These are phyloP conservation scores for Lepidurus packardi DNA, from an alignment of 1,140 invertebrate species.

Conservation along the genomic window DNA sequence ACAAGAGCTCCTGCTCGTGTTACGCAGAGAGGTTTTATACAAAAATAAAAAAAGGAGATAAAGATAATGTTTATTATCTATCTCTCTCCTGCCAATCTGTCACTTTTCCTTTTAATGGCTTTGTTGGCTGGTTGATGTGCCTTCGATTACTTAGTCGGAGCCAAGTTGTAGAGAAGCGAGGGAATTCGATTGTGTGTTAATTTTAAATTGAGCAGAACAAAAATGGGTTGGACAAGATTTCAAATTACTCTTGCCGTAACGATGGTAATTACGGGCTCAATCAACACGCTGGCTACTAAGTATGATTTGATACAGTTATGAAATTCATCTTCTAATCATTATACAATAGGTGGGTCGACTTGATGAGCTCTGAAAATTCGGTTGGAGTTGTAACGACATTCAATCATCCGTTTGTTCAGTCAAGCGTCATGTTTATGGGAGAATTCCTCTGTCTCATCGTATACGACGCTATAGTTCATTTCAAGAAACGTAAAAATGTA, in stretches of 20 bases:
- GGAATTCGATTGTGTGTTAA: not conserved
- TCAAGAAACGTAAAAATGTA: conserved; percentile 44
- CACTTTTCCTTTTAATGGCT: not conserved
- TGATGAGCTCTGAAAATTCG: conserved; percentile 55
- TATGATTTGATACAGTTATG: conserved; percentile 45
- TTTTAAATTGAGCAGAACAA: conserved; percentile 34
- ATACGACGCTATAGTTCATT: conserved; percentile 58
- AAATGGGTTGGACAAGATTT: conserved; percentile 62
- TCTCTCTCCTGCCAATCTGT: not conserved
- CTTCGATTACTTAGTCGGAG: not conserved
- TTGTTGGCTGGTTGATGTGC: not conserved
- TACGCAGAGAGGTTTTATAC: not conserved
- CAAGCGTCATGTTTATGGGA: conserved; percentile 80
- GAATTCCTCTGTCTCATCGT: conserved; percentile 73
- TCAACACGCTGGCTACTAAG: conserved; percentile 79
- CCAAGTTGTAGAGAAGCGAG: not conserved
- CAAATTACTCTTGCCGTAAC: conserved; percentile 62
- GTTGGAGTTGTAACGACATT: conserved; percentile 60
- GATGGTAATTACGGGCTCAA: conserved; percentile 71
- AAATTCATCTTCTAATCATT: conserved; percentile 26
- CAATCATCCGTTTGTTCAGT: conserved; percentile 84
- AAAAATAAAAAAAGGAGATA: not conserved
- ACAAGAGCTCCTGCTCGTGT: not conserved
- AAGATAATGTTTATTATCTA: not conserved
- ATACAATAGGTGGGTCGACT: conserved; percentile 73